Percentiles rank a stretch among this genome's conserved stretches.
Evolutionary conservation across 2,888 invertebrate genomes (phyloP).

Genomic region (Eurytoma adleriae): DNA sequence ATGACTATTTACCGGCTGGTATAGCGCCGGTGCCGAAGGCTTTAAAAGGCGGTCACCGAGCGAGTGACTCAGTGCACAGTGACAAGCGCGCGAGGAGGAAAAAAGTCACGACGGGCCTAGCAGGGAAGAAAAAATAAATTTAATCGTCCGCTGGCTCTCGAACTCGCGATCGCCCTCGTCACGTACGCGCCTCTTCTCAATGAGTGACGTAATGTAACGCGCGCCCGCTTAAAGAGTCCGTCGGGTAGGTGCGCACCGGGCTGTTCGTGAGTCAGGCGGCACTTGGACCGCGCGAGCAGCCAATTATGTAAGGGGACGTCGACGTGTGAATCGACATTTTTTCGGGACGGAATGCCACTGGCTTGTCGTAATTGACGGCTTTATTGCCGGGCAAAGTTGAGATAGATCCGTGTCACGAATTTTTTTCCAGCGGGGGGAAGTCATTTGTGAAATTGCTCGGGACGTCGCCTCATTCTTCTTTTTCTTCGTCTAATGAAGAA

Average conservation of each 20-base stretch:
- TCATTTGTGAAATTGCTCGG: not conserved
- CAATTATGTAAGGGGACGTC: constrained; percentile 31
- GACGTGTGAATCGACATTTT: constrained; percentile 1
- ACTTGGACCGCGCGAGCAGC: not conserved
- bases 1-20: constrained; percentile 47
- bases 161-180: not conserved
- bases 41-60: constrained; percentile 43
- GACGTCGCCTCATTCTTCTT: not conserved
- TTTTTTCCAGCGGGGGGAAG: too few relatives aligned
- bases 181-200: constrained; percentile 35
- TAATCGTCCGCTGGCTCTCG: constrained; percentile 5
- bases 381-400: not conserved
- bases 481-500: too few relatives aligned
- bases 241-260: not conserved
- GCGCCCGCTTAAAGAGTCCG: not conserved
- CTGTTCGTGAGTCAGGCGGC: constrained; percentile 9
- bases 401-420: not conserved
- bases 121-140: constrained; percentile 3
- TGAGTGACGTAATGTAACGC: constrained; percentile 48
- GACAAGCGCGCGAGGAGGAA: constrained; percentile 20
- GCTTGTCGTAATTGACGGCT: not conserved
- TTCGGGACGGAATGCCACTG: too few relatives aligned
- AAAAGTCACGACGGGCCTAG: constrained; percentile 11
- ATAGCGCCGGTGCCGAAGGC: constrained; percentile 12
- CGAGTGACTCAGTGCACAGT: constrained; percentile 48